A percentile compares a stretch with the other conserved stretches of the same genome.
Evolutionary conservation across 2,113 vertebrate species (phyloP).

Genomic region (Sprattus sprattus): DNA sequence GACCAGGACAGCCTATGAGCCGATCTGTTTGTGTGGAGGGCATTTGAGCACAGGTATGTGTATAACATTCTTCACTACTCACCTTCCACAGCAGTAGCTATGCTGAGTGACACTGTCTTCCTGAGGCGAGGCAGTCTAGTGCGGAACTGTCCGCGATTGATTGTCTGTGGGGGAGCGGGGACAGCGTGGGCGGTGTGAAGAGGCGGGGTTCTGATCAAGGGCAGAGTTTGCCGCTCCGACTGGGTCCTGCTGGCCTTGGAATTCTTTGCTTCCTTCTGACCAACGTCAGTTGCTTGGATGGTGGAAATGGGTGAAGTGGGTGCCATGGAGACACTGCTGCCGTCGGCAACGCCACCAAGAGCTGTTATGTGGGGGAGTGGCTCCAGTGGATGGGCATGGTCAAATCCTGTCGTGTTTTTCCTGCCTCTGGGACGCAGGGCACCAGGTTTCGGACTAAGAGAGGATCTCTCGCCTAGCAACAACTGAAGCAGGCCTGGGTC

Average conservation of each 20-base stretch:
- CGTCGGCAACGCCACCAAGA: too few species aligned
- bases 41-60: too few species aligned
- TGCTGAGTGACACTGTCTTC: not conserved
- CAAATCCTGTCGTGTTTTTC: not conserved
- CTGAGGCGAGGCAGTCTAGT: not conserved
- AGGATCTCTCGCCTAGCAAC: not conserved
- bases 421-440: not conserved
- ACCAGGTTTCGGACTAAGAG: not conserved
- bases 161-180: not conserved
- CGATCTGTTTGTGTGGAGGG: not conserved
- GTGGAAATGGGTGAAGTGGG: not conserved
- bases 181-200: not conserved
- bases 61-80: not conserved
- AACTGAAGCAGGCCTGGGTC: not conserved
- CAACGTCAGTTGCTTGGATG: not conserved
- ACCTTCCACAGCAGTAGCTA: not conserved
- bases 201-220: not conserved
- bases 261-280: not conserved
- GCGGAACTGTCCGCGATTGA: not conserved
- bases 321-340: not conserved
- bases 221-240: not conserved
- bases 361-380: not conserved
- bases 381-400: not conserved
- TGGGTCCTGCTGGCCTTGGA: not conserved
- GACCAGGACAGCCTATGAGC: not conserved